Evolutionary conservation across 2,797 vertebrate species (phyloP), one percentile per base, ranked within the genome.

Genomic region (Dryobates pubescens): DNA sequence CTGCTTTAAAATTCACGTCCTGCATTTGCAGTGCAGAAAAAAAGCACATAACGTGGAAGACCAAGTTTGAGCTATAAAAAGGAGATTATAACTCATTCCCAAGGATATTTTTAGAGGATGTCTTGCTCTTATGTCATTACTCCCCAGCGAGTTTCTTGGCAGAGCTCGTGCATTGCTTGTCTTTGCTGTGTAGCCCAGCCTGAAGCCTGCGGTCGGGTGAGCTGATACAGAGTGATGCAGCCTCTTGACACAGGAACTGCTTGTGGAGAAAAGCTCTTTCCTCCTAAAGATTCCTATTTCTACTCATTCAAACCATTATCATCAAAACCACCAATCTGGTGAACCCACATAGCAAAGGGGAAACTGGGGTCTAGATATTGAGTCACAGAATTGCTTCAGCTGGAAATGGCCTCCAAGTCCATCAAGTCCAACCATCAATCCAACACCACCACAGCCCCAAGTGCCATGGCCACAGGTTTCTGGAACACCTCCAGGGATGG

Each of bases 1-100:
- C 92, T 96, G 92, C 93, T 96, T 97, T 96, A 96, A 96, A 96
- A 97, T 96, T 96, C 95, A 92, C 65, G 93, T 88, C 91, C 81
- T 92, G 83, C 49, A 78, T 95, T 96, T 96, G 91, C 92, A 95
- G 95, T 92, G 91, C 93, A 84, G 86, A 92, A 77, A 89, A 89
- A 93, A 68, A 93, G 73, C 74, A 87, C 83, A 88, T 71, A 88
- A 94, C 75, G 91, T 92, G 95, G 96, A 93, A 95, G 88, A 96
- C 24, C 62, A 89, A 86, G 82, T 88, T 96, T 97, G 93, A 92
- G 89, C 91, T 95, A 85, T 92, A 96, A 97, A 97, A 65, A 27
- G 83, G 75, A 95, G 74, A 91, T 91, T 92, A 95, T 96, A 97
- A 96, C 71, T 96, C 83, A 93, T 94, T 89, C 83, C 59, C 83